Evolutionary conservation across 2,113 vertebrate species (phyloP).

Genomic region (Crotophaga sulcirostris): DNA sequence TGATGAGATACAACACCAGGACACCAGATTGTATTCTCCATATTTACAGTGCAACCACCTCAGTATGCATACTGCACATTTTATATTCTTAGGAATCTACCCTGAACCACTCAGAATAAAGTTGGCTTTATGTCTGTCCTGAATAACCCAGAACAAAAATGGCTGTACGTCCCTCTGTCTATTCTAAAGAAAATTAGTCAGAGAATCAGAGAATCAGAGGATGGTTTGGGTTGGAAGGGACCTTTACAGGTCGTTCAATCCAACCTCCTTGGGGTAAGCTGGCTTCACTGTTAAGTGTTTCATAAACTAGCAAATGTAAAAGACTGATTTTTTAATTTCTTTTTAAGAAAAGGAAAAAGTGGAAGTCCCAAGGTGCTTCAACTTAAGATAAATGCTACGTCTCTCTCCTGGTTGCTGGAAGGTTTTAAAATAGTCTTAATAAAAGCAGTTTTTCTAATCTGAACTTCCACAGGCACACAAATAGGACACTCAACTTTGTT

Average conservation of each 20-base stretch:
- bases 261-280: too few relatives aligned
- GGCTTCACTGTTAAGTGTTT: background rate
- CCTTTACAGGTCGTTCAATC: too few relatives aligned
- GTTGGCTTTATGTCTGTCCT: background rate
- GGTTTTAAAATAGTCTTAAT: constrained; percentile 9
- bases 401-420: background rate
- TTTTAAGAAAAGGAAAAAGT: background rate
- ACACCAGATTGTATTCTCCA: background rate
- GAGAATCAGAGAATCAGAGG: too few relatives aligned
- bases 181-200: background rate
- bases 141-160: background rate
- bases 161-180: background rate
- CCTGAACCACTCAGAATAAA: background rate
- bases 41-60: background rate
- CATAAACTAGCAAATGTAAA: background rate
- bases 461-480: background rate
- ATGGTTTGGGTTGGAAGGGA: too few relatives aligned
- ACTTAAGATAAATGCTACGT: background rate
- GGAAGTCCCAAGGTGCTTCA: background rate
- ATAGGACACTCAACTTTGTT: constrained; percentile 7
- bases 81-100: background rate
- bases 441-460: constrained; percentile 51
- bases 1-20: background rate
- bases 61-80: background rate
- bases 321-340: background rate